Percentiles rank a stretch among this genome's conserved stretches.
Evolutionary conservation across 2,888 invertebrate species (phyloP).

Genomic region (Heteromurus nitidus): DNA sequence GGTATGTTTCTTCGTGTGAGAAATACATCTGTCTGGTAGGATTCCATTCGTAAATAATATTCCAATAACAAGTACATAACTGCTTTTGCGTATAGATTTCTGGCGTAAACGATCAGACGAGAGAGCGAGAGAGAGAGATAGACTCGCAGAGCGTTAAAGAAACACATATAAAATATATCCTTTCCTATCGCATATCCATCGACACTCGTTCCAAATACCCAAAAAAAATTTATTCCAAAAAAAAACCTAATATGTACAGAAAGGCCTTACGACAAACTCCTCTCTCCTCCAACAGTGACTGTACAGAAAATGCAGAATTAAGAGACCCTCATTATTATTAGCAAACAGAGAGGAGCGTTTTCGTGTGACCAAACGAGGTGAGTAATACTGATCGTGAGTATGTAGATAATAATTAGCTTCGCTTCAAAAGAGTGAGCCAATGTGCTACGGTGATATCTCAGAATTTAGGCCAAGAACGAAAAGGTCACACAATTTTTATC

Average conservation of each 20-base stretch:
- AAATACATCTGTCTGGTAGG: neutral
- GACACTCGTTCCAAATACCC: neutral
- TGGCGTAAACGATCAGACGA: constrained; percentile 3
- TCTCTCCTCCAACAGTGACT: neutral
- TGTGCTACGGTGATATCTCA: no score
- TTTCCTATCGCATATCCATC: neutral
- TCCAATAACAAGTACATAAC: neutral
- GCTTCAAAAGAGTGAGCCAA: neutral
- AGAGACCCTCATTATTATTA: neutral
- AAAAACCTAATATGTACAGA: neutral
- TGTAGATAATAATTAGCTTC: neutral
- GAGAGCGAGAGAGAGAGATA: neutral
- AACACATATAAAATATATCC: neutral
- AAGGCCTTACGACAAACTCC: neutral
- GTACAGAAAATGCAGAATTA: neutral
- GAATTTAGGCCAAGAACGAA: no score
- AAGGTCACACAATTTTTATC: no score
- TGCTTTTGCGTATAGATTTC: constrained; percentile 7
- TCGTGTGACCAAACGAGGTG: constrained; percentile 4
- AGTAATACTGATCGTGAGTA: no score
- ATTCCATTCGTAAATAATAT: neutral
- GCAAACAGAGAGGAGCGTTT: constrained; percentile 6
- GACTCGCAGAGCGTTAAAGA: neutral
- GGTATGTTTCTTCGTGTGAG: neutral
- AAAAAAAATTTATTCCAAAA: no score